phyloP scores from a whole-genome alignment of 2,113 vertebrate species.

The Caracal caracal region DNA sequence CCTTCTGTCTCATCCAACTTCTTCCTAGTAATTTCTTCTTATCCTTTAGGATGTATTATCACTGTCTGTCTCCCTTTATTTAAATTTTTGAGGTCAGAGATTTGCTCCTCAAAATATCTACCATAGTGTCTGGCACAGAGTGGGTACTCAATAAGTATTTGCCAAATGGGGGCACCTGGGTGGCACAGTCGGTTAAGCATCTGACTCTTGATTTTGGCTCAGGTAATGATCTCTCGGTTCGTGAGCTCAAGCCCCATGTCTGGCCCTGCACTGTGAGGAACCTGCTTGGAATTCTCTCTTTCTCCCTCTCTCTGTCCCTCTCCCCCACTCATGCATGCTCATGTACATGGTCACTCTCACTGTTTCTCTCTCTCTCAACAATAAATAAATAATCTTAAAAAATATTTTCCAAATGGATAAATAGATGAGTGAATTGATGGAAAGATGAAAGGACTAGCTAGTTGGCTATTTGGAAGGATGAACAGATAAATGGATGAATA shows the following conservation, averaged over 20 bases:
- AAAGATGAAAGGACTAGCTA: not conserved
- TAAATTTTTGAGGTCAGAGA: not conserved
- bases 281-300: too few species aligned
- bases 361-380: too few species aligned
- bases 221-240: too few species aligned
- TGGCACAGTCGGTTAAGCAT: too few species aligned
- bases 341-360: too few species aligned
- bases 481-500: not conserved
- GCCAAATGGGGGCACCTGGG: too few species aligned
- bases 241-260: too few species aligned
- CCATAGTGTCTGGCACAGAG: not conserved
- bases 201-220: too few species aligned
- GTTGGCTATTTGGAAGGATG: not conserved
- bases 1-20: not conserved
- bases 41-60: not conserved
- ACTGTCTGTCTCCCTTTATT: not conserved
- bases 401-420: not conserved
- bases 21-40: constrained; percentile 11
- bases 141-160: not conserved
- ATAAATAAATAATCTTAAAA: not conserved
- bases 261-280: too few species aligned
- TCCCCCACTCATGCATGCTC: too few species aligned
- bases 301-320: too few species aligned
- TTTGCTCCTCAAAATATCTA: not conserved
- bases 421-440: not conserved